A percentile compares a stretch with the other conserved stretches of the same genome.
Evolutionary conservation across 2,888 invertebrate genomes (phyloP).

Genomic region (Drosophila subsilvestris): DNA sequence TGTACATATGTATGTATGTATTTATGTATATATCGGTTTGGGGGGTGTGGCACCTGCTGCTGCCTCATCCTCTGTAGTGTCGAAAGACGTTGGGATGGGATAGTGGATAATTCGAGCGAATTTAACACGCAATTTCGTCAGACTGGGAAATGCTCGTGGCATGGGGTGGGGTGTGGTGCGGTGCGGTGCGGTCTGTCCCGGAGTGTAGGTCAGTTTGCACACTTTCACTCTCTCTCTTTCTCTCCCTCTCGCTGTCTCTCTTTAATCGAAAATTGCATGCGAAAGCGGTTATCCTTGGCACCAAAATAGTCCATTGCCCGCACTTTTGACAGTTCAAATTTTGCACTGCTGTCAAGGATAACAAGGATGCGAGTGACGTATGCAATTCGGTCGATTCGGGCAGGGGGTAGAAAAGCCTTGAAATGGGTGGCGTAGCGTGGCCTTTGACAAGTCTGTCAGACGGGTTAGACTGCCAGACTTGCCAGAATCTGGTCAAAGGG

Average conservation of each 20-base stretch:
- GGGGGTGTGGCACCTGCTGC: constrained; percentile 47
- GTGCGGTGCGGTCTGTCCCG: constrained; percentile 8
- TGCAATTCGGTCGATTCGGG: background rate
- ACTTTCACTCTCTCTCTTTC: constrained; percentile 59
- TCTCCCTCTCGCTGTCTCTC: background rate
- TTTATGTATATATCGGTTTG: constrained; percentile 2
- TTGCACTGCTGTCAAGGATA: constrained; percentile 8
- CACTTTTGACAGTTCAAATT: constrained; percentile 12
- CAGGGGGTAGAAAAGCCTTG: background rate
- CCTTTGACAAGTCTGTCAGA: no score
- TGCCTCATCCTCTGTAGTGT: background rate
- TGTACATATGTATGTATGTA: background rate
- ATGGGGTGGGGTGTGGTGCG: background rate
- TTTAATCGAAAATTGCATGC: constrained; percentile 61
- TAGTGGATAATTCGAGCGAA: constrained; percentile 23
- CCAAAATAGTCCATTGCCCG: constrained; percentile 67
- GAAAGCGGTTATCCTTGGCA: constrained; percentile 66
- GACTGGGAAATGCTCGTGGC: background rate
- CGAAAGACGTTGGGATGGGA: background rate
- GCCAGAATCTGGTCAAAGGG: no score
- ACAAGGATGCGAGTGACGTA: constrained; percentile 21
- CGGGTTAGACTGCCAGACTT: no score
- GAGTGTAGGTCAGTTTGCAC: constrained; percentile 70
- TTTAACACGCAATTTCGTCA: constrained; percentile 42
- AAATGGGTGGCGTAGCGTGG: background rate